Base-by-base conservation (phyloP, 2,797 vertebrate species). In the Pygocentrus nattereri region DNA sequence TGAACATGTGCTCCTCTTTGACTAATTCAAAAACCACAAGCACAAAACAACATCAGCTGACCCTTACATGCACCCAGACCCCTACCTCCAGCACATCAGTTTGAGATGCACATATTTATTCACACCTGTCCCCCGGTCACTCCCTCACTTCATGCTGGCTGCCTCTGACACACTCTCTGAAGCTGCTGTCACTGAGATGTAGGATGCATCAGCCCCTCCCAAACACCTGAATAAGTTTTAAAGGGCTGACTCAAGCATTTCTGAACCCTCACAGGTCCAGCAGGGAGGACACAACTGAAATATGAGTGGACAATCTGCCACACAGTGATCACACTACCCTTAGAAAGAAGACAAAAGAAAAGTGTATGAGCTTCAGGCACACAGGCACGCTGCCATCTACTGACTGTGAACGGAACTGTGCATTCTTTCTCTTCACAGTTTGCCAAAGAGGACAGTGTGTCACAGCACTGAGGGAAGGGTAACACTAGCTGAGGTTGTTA, bases 321-420 rank as follows among this genome's bases (percentile, higher is more conserved):
- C 58, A 38, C 56, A 41, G 71, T 50, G 67, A 71, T 23, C 25
- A 49, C 13, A 49, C 69, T 74, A 72, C 82, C 76, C 83, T 68
- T 74, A 72, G 30, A 34, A 77, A 56, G 38, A 71, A 59, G 75
- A 87, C 79, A 84, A 88, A 77, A 74, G 68, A 74, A 78, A 59
- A 75, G 23, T 31, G 25, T 30, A 52, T 5, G 19, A 21, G 11
- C 30, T 65, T 30, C 25, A 67, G 65, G 56, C 75, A 58, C 72
- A 76, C 41, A 69, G 52, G 64, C 54, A 86, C 75, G 86, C 74
- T 89, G 87, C 87, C 89, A 87, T 80, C 89, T 87, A 79, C 61
- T 87, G 88, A 73, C 31, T 49, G 15, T 5, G 21, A 12, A 61
- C 25, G 25, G 38, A 80, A 84, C 34, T 38, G 54, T 23, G 21